Conservation (phyloP, 1,140 invertebrate species). For the Orchestia grillus region DNA sequence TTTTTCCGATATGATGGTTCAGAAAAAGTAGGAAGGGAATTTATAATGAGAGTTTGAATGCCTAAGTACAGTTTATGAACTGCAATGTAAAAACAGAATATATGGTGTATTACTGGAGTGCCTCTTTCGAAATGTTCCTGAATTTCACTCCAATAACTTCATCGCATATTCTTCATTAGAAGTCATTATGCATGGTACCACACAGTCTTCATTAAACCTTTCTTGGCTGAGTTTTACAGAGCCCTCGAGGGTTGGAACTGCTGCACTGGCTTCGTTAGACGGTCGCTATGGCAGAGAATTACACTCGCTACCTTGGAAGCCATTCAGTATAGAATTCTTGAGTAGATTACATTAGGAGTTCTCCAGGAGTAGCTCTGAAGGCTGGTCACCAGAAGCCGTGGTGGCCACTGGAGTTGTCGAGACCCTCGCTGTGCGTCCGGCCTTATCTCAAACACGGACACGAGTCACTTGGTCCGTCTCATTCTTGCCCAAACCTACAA, state of each 20-base stretch:
- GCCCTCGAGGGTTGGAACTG: background rate
- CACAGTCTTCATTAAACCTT: background rate
- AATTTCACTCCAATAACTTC: background rate
- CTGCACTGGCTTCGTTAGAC: background rate
- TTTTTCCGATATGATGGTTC: background rate
- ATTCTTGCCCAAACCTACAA: background rate
- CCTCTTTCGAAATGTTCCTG: background rate
- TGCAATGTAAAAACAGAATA: background rate
- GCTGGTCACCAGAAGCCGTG: background rate
- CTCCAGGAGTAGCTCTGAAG: background rate
- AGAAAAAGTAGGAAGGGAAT: background rate
- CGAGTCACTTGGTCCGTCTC: background rate
- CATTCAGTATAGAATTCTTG: background rate
- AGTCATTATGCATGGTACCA: too few species aligned
- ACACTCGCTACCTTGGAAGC: background rate
- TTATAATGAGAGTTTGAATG: background rate
- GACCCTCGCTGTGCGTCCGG: slow-evolving; percentile 12
- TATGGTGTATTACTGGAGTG: background rate
- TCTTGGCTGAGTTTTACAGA: background rate
- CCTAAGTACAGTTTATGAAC: background rate
- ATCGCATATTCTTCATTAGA: background rate
- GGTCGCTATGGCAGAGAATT: background rate
- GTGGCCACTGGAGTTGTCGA: background rate
- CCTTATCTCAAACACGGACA: slow-evolving; percentile 46
- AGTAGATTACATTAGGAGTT: background rate